Evolutionary conservation across 2,113 vertebrate species (phyloP).

Genomic region (Dipodomys merriami): DNA sequence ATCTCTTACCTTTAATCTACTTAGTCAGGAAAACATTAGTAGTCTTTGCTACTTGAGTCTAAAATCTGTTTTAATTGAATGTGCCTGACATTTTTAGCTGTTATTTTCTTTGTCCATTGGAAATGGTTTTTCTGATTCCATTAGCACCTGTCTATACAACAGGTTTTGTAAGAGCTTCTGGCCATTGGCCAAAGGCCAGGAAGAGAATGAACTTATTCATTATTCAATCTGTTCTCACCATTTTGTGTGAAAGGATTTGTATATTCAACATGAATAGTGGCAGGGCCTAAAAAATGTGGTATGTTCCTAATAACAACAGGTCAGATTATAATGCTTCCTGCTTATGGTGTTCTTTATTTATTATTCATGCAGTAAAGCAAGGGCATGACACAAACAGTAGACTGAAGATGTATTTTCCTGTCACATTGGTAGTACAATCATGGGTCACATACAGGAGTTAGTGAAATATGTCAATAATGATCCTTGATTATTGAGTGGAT

Average conservation of each 20-base stretch:
- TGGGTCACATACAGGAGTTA: background rate
- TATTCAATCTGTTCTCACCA: background rate
- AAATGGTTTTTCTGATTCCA: background rate
- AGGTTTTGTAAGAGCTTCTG: background rate
- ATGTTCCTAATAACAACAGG: background rate
- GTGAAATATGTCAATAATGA: background rate
- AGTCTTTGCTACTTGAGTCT: background rate
- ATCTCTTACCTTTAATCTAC: background rate
- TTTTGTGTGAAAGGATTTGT: background rate
- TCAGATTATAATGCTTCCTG: background rate
- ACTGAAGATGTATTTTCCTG: too few species aligned
- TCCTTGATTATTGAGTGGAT: background rate
- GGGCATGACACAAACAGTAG: background rate
- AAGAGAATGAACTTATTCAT: background rate
- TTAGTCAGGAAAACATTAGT: background rate
- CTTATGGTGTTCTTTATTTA: background rate
- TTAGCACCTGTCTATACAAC: background rate
- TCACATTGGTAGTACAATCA: background rate
- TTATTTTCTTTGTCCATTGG: background rate
- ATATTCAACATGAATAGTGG: background rate
- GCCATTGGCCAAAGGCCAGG: background rate
- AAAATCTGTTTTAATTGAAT: background rate
- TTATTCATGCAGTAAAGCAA: background rate
- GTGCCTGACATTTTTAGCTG: background rate
- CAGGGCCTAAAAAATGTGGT: background rate